These are phyloP conservation scores for Wiebesia pumilae DNA, from an alignment of 1,140 invertebrate species.

Conservation along the genomic window DNA sequence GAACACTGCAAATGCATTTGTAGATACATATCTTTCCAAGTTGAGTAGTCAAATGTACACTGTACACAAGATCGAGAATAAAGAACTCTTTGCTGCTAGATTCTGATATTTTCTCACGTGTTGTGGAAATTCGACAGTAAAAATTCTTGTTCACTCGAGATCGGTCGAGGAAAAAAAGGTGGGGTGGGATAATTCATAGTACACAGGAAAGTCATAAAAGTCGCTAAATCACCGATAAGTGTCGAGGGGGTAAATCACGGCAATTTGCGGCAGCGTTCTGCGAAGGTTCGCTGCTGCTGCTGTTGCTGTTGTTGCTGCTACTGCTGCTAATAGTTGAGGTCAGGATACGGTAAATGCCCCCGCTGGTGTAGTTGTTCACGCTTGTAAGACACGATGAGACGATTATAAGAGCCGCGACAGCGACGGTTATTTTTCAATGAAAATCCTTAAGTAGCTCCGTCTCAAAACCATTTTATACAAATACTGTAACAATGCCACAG, in stretches of 20 bases:
- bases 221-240: slow-evolving; percentile 32
- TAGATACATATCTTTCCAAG: neutral
- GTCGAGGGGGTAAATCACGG: slow-evolving; percentile 25
- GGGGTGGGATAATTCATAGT: neutral
- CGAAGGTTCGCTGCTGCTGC: neutral
- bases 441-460: neutral
- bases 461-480: neutral
- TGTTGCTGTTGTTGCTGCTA: neutral
- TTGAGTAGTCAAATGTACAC: neutral
- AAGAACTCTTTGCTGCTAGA: neutral
- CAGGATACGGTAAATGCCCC: neutral
- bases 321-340: neutral
- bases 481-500: neutral
- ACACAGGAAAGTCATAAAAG: slow-evolving; percentile 8
- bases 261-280: slow-evolving; percentile 32
- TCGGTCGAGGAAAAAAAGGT: neutral
- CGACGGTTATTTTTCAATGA: neutral
- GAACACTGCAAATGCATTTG: too few species aligned
- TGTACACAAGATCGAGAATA: neutral
- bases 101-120: neutral
- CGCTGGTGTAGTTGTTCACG: neutral
- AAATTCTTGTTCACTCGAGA: neutral
- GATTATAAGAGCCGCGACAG: neutral
- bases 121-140: neutral
- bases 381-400: neutral